Conservation (phyloP, 30 jellyfish, hydroid and myxozoan genomes). For the Aurelia coerulea region DNA sequence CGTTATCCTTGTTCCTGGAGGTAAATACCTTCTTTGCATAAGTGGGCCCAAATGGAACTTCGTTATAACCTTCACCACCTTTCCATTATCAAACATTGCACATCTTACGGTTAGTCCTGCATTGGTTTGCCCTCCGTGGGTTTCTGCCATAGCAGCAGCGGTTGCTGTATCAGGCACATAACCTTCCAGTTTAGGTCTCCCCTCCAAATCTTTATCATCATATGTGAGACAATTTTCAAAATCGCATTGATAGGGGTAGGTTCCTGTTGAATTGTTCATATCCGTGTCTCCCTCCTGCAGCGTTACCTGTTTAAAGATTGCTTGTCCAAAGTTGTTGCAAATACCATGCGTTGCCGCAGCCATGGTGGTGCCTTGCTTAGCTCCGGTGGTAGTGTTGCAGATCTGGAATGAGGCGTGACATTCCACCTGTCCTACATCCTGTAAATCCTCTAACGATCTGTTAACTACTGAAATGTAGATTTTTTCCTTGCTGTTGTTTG, state of each 20-base stretch:
- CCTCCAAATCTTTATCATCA: constrained; percentile 2
- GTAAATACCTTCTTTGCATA: too few species aligned
- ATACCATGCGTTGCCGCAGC: background rate
- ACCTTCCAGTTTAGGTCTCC: background rate
- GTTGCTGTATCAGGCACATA: too few species aligned
- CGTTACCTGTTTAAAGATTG: background rate
- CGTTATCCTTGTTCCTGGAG: too few species aligned
- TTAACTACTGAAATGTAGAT: background rate
- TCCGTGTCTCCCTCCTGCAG: constrained; percentile 11
- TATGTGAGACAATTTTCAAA: background rate
- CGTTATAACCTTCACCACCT: too few species aligned
- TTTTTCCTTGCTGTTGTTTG: background rate
- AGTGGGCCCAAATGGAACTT: too few species aligned
- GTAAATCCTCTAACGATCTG: background rate
- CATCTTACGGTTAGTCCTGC: too few species aligned
- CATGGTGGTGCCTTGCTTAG: too few species aligned
- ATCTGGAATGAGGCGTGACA: background rate
- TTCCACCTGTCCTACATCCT: background rate
- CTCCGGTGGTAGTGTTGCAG: too few species aligned
- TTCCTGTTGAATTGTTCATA: background rate
- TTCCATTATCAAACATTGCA: too few species aligned
- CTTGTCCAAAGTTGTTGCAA: background rate
- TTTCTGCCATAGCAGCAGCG: too few species aligned
- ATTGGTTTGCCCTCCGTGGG: too few species aligned
- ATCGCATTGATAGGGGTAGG: constrained; percentile 3